Base-by-base conservation (phyloP, 2,888 invertebrate species). In the Drosophila nigricruria region DNA sequence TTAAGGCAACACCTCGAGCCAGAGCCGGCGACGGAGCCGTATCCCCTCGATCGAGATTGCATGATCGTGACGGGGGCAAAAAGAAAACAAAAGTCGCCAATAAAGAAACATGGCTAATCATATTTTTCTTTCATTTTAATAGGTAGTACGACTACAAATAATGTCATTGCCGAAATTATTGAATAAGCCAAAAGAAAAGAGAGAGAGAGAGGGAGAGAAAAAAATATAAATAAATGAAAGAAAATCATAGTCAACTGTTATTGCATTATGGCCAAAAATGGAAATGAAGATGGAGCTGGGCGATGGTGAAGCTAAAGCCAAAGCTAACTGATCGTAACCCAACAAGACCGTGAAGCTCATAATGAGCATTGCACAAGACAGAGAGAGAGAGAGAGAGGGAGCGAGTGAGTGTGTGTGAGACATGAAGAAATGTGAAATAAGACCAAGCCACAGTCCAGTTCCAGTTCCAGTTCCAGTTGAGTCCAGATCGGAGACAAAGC, bases 381-480 rank as follows among this genome's bases (percentile, higher is more conserved):
- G 32, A 54, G 54, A 63, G 58, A 40, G 52, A n/a, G 62, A 0
- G 52, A 9, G 50, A 65, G 59, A 54, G 53, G n/a, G 30, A 43
- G 38, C 25, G 30, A 57, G 59, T 54, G 73, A 66, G 66, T 14
- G 74, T 75, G 72, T 45, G 45, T 25, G 47, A 72, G 75, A 77
- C 70, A 90, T 88, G 79, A 88, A 88, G 85, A 90, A 90, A 87
- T 89, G 66, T 84, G 76, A 88, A 88, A 85, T 79, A 82, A 88
- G 73, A 82, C 70, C 77, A 86, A 83, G 78, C 65, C 71, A 58
- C 64, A 73, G 62, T 54, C 67, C 58, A 63, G 53, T 38, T 38
- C 25, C 52, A 77, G 64, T 63, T 49, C 75, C 81, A 83, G 89
- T 89, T 78, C 73, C 77, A 69, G 74, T 73, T 72, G 70, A 71